Conservation (phyloP, 2,797 vertebrate genomes). For the Amblyraja radiata region DNA sequence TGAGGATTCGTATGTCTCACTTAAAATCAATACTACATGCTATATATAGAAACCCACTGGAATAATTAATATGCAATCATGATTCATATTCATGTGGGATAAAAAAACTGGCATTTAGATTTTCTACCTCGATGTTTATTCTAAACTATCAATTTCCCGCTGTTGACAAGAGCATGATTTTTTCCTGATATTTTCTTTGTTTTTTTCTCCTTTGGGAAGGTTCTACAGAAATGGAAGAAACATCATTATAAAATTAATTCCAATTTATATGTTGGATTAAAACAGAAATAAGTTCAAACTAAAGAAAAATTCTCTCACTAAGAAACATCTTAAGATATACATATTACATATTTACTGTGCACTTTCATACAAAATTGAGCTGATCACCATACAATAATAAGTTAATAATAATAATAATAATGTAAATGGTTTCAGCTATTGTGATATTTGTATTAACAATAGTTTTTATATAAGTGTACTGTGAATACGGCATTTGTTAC, state of each 20-base stretch:
- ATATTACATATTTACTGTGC: background rate
- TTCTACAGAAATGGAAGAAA: conserved; percentile 20
- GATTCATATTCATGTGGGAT: background rate
- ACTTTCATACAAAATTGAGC: background rate
- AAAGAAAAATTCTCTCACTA: background rate
- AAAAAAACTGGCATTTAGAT: background rate
- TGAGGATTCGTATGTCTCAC: background rate
- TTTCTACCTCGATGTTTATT: background rate
- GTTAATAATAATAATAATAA: background rate
- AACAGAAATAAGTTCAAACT: background rate
- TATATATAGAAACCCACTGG: background rate
- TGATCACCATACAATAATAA: background rate
- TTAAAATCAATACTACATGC: background rate
- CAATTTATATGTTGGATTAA: background rate
- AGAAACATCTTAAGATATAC: background rate
- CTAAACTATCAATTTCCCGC: background rate
- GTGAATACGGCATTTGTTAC: background rate
- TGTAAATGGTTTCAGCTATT: background rate
- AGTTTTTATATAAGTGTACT: background rate
- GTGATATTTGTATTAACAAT: background rate
- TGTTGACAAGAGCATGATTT: background rate
- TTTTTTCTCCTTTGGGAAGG: background rate
- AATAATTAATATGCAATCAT: background rate
- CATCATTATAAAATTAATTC: background rate
- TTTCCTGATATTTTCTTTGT: background rate